Evolutionary conservation across 2,888 invertebrate genomes (phyloP), one percentile per base, ranked within the genome.

Genomic region (Amphipyra berbera): DNA sequence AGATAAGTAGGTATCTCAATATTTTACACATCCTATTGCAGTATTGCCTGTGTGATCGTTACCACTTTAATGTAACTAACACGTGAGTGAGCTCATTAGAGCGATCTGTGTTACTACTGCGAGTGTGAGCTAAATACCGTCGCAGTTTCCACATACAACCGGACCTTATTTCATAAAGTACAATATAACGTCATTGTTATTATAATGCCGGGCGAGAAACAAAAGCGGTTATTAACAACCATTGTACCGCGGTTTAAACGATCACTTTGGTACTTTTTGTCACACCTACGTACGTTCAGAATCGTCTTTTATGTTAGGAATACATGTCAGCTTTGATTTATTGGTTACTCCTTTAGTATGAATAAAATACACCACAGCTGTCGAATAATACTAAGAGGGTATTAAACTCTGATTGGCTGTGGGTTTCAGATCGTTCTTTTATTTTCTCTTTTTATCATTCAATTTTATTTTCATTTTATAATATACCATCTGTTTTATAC

Each of bases 171-270:
- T 66, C 55, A 66, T 63, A 59, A 68, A 76, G 73, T 69, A 72
- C 73, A 71, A 72, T 77, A 74, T 69, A 71, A 68, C 74, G 62
- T 68, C 76, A 72, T 80, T 84, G 73, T 78, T 73, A 77, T 78
- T 75, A 63, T 71, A 77, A 79, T 79, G 68, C 68, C 54, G 52
- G 30, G 52, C 62, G 60, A 50, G 63, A 53, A 76, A 82, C 81
- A 78, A 82, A 80, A 77, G 76, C 73, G 61, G 73, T 75, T 71
- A 82, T 76, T 79, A 76, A 61, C 68, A 69, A 64, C 75, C 72
- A 75, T 81, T 81, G 79, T 79, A 60, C 70, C 60, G 59, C 63
- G 57, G 61, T 61, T 75, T 63, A 67, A 81, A 69, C 61, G 66
- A 78, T 74, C 64, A 66, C 55, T 78, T 71, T 60, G 61, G 61